Evolutionary conservation across 2,113 vertebrate species (phyloP), one percentile per base, ranked within the genome.

Genomic region (Isurus oxyrinchus): DNA sequence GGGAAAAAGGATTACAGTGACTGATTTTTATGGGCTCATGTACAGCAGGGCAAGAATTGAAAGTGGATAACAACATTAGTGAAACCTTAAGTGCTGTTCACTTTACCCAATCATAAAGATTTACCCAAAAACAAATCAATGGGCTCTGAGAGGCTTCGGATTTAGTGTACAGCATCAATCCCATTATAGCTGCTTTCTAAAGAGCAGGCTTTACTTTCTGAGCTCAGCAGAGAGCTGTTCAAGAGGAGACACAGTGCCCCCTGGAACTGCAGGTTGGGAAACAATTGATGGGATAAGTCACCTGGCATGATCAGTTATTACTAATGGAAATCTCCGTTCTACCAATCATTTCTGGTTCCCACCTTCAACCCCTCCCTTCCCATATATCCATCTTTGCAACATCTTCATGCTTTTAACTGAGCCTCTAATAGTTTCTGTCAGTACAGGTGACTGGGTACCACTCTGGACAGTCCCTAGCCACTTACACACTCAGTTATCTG

Each of bases 401-500:
- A 76, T 95, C 94, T 76, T 95, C 94, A 95, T 95, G 94, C 94
- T 95, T 94, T 95, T 95, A 95, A 95, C 94, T 53, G 67, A 72
- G 66, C 44, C 44, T 95, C 94, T 95, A 95, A 95, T 95, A 72
- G 94, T 97, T 97, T 98, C 98, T 98, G 98, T 98, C 98, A 98
- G 97, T 97, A 97, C 97, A 98, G 98, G 98, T 98, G 98, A 98
- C 97, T 97, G 97, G 94, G 97, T 97, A 97, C 97, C 98, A 98
- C 98, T 98, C 97, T 96, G 97, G 97, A 97, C 98, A 97, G 97
- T 98, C 98, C 98, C 98, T 96, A 97, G 98, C 97, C 98, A 98
- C 98, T 98, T 98, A 97, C 97, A 98, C 98, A 98, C 98, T 98
- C 98, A 98, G 98, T 98, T 98, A 98, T 98, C 98, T 98, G 98